Conservation (phyloP, 2,888 invertebrate genomes). For the Patella depressa region DNA sequence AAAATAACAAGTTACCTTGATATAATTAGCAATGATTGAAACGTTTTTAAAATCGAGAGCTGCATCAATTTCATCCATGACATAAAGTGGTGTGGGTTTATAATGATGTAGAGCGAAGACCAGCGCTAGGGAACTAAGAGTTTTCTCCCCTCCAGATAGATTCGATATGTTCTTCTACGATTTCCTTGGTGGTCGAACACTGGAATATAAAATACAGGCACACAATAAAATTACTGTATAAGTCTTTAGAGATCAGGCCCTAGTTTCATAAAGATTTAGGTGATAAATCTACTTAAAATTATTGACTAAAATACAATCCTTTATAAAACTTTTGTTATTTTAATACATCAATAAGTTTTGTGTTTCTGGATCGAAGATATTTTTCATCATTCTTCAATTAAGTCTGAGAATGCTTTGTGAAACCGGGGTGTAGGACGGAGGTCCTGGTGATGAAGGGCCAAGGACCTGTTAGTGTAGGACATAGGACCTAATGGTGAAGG, state of each 20-base stretch:
- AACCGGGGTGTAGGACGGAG: too few relatives aligned
- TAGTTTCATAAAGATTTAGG: background rate
- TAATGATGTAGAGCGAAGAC: constrained; percentile 99
- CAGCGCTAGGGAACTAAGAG: constrained; percentile 92
- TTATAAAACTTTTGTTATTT: too few relatives aligned
- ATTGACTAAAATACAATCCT: background rate
- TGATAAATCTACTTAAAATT: background rate
- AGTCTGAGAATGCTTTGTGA: too few relatives aligned
- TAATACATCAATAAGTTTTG: too few relatives aligned
- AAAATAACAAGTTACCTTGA: constrained; percentile 78
- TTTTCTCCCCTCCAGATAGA: constrained; percentile 98
- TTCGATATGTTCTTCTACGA: constrained; percentile 99
- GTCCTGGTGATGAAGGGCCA: too few relatives aligned
- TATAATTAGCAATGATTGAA: constrained; percentile 96
- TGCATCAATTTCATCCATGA: constrained; percentile 99
- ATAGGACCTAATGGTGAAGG: too few relatives aligned
- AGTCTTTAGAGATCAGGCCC: background rate
- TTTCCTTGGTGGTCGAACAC: constrained; percentile 97
- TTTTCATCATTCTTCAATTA: too few relatives aligned
- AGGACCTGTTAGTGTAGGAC: too few relatives aligned
- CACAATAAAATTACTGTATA: too few relatives aligned
- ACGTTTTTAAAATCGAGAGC: constrained; percentile 98
- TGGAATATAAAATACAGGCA: constrained; percentile 70
- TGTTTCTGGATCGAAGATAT: too few relatives aligned
- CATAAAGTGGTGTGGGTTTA: constrained; percentile 97